Base-by-base conservation (phyloP, 2,797 vertebrate species). In the Pipistrellus kuhlii region DNA sequence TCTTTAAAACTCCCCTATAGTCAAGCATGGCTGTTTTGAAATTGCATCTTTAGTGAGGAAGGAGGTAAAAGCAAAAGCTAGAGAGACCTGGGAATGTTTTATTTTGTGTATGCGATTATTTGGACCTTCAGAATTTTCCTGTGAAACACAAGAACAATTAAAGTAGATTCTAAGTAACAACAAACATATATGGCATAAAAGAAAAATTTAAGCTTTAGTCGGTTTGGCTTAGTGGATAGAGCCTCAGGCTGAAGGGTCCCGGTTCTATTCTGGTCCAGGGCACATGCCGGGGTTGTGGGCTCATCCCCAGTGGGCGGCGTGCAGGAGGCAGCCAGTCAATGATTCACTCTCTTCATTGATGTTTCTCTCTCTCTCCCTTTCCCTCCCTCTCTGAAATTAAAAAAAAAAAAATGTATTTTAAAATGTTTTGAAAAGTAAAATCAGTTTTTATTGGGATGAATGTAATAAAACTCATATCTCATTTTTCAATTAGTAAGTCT, bases 361-460 rank as follows among this genome's bases (percentile, higher is more conserved):
- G 57, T 59, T 59, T 59, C 27, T 27, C 27, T 62, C 23, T 59
- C 59, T 13, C 57, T 6, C 57, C 57, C 57, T 59, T 27, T 59
- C 57, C 12, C 25, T 30, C 30, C 27, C 59, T 62, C 59, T 62
- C 59, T 62, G 59, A 62, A 30, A 30, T 62, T 35, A 3, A 35
- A 35, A 5, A 62, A 30, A 27, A 62, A 62, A 59, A 59, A 59
- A 53, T 8, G 7, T 14, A 30, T 59, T 13, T 27, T 30, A 82
- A 96, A 82, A 95, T n/a, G 35, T 23, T n/a, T 44, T 23, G 20
- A 41, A 69, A 85, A 71, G 41, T 55, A 81, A 91, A 75, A 38
- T 35, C 38, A 69, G 18, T 87, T 80, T 96, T 94, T 91, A 72
- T 86, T 72, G 88, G 51, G 82, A 82, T 66, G 51, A 72, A 82